Base-by-base conservation (phyloP, 2,113 vertebrate species). In the Orcinus orca region DNA sequence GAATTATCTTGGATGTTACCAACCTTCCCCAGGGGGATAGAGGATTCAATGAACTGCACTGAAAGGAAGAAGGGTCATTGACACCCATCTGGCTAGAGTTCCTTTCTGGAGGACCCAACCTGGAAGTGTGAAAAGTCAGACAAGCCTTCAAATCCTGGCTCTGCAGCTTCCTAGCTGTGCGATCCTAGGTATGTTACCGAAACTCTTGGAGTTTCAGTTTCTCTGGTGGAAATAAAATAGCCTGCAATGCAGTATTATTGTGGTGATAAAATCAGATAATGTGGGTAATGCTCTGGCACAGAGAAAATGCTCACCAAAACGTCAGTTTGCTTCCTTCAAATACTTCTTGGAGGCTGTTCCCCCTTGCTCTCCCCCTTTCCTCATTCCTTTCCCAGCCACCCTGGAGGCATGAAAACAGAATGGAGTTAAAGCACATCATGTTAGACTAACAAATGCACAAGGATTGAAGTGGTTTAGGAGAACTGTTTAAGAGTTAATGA, bases 401-500 rank as follows among this genome's bases (percentile, higher is more conserved):
- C 36, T 2, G 41, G 88, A 84, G 55, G 29, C 53, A 81, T 76
- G 14, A 41, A 90, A 79, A 67, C 6, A 55, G 70, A 82, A 60
- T 44, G 25, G 13, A 67, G 53, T n/a, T 73, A 93, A 70, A 84
- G 14, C 29, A 60, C 36, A 26, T 11, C n/a, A 10, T 26, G 21
- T 67, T 84, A 84, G 63, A 70, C 29, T 60, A 44, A 96, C 73
- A 92, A 70, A 96, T 31, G 18, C 13, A 4, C 47, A 79, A 44
- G n/a, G 31, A 31, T 3, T 65, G 38, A 93, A 80, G 74, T 82
- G 87, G 31, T 8, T 70, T 55, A 63, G 18, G 26, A 88, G n/a
- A 88, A 82, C 83, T 76, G 9, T 93, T 96, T 47, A 50, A 50
- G 63, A 62, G 65, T 84, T 93, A 80, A 96, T 71, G 36, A 95